Conservation (phyloP, 2,888 invertebrate species). For the Conchocele bisecta region DNA sequence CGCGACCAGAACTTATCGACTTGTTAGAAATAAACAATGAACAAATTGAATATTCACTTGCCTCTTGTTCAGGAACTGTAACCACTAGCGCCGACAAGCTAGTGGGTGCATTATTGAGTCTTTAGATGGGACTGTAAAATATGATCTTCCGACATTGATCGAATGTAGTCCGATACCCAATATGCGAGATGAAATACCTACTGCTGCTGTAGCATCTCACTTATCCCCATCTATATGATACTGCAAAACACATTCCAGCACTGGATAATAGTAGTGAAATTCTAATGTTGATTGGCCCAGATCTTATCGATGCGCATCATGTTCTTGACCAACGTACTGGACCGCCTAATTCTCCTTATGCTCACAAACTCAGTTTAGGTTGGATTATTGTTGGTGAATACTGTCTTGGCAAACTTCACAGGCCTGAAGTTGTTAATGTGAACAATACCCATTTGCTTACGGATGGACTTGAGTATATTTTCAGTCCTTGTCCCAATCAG, state of each 20-base stretch:
- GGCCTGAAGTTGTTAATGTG: not conserved
- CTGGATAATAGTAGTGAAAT: slow-evolving; percentile 30
- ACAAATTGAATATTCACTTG: slow-evolving; percentile 9
- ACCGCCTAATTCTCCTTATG: slow-evolving; percentile 27
- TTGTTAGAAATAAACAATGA: not conserved
- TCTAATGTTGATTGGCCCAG: slow-evolving; percentile 39
- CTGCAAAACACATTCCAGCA: slow-evolving; percentile 29
- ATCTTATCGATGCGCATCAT: slow-evolving; percentile 38
- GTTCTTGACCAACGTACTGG: slow-evolving; percentile 34
- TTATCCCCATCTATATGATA: slow-evolving; percentile 34
- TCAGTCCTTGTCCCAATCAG: slow-evolving; percentile 16
- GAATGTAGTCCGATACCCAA: slow-evolving; percentile 53
- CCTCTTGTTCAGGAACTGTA: slow-evolving; percentile 4
- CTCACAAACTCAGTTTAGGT: slow-evolving; percentile 33
- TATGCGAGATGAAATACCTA: slow-evolving; percentile 47
- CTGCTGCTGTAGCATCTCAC: slow-evolving; percentile 25
- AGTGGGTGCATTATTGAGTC: slow-evolving; percentile 21
- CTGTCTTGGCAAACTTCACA: slow-evolving; percentile 28
- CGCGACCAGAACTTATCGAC: slow-evolving; percentile 16
- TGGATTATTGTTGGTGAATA: slow-evolving; percentile 38
- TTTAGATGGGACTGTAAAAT: slow-evolving; percentile 11
- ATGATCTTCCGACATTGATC: slow-evolving; percentile 42
- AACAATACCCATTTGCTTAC: slow-evolving; percentile 13
- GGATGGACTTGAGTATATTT: slow-evolving; percentile 6
- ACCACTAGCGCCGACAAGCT: slow-evolving; percentile 6